Evolutionary conservation across 2,797 vertebrate genomes (phyloP), one percentile per base, ranked within the genome.

Genomic region (Bucorvus abyssinicus): DNA sequence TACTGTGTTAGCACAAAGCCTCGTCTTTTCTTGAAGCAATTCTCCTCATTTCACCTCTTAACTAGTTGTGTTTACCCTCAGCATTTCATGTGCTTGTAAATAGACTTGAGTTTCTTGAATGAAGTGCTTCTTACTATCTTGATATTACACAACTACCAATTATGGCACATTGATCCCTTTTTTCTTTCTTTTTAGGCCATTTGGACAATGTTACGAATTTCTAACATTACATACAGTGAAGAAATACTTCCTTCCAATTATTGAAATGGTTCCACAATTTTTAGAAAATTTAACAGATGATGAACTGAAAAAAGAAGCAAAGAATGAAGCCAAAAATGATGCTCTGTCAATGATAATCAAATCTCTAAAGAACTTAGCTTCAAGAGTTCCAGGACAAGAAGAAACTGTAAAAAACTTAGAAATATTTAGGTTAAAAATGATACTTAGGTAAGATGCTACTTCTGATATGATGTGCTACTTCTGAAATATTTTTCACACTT

Each of bases 391-490:
- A 88, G 99, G 99, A 93, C 99, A 99, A 98, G 99, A 99, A 98
- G 99, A 99, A 98, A 99, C 99, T 15, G 99, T 99, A 98, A 99
- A 99, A 98, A 99, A 99, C 97, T 99, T 99, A 99, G 99, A 99
- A 98, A 99, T 99, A 98, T 99, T 99, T 99, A 99, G 99, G 95
- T 99, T 99, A 98, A 99, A 99, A 99, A 99, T 99, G 99, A 99
- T 99, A 98, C 99, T 99, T 99, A 99, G 99, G 99, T 99, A 97
- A 99, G 99, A 88, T 89, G 84, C 40, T 71, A 42, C 56, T 89
- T 44, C 81, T 93, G 10, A 79, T 95, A 70, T 26, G 67, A 29
- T 92, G 71, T 6, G 14, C 57, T 45, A 26, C 42, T 78, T 81
- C 36, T 73, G 30, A 59, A 60, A 2, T 26, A 20, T 65, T 63